Evolutionary conservation across 53 echinoderm and acorn worm species (phyloP), one percentile per base, ranked within the genome.

Genomic region (Hippasteria phrygiana): DNA sequence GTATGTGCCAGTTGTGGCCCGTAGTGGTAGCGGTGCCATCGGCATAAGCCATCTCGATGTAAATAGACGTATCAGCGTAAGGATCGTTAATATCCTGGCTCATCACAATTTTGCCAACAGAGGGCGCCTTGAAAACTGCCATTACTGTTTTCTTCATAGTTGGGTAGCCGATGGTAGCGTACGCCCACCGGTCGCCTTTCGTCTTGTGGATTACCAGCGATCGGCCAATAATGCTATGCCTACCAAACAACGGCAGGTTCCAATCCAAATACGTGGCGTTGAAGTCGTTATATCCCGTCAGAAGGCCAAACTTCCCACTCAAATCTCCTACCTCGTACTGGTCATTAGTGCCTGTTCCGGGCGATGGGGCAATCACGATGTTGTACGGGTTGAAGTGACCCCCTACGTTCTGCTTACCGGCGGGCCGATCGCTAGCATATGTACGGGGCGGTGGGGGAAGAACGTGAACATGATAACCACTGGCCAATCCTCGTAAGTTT

Each of bases 1-100:
- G 98, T 26, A 98, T 86, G 76, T 98, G 98, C 98, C 98, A 98
- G 88, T 98, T 94, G 85, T 98, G 98, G 12, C 88, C 77, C 5
- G 42, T 22, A 8, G 92, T 94, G 39, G 94, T 86, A 0, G 50
- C 70, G 4, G 90, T 63, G 17, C 98, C 98, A 47, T 98, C 93
- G 8, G 90, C 88, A 43, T 92, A 92, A 9, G 95, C 94, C 27
- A 98, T 82, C 51, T 95, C 94, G 34, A 98, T 85, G 69, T 91
- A 98, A 16, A 98, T 87, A 0, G 95, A 90, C 0, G 98, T 94
- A 34, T 98, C 98, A 5, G 94, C 91, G 88, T 91, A 79, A 17
- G 98, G 98, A 75, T 98, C 94, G 28, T 93, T 66, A 0, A 33
- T 33, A 35, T 89, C 91, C 74, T 98, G 98, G 16, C 89, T 80